Conservation (phyloP, 2,797 vertebrate genomes). For the Eulemur albifrons region DNA sequence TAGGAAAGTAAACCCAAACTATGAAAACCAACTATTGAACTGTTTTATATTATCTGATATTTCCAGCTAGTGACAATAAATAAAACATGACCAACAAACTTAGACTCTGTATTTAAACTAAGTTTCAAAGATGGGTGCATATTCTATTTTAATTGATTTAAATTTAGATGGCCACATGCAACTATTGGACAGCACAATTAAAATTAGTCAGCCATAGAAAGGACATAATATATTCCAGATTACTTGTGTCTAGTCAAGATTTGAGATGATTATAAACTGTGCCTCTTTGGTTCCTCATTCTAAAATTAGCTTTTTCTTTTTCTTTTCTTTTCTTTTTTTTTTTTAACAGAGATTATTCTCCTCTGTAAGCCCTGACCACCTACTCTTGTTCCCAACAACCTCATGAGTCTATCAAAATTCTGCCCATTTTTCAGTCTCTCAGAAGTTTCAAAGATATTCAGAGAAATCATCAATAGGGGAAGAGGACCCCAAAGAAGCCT, state of each 20-base stretch:
- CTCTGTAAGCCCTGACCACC: neutral
- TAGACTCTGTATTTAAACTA: neutral
- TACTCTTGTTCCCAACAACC: neutral
- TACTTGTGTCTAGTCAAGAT: neutral
- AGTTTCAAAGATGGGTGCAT: neutral
- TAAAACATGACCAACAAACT: neutral
- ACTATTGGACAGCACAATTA: neutral
- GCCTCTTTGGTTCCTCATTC: neutral
- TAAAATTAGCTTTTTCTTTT: neutral
- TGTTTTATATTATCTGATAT: neutral
- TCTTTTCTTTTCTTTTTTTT: neutral
- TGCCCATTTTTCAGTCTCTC: neutral
- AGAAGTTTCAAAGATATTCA: neutral
- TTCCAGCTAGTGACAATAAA: neutral
- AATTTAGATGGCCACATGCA: neutral
- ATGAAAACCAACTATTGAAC: neutral
- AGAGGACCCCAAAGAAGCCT: neutral
- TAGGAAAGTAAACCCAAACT: neutral
- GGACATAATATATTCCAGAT: neutral
- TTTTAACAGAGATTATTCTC: neutral
- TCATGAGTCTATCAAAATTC: neutral
- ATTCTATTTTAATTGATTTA: neutral
- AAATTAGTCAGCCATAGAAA: neutral
- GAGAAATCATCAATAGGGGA: neutral
- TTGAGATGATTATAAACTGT: neutral